Percentiles rank a stretch among this genome's conserved stretches.
These are phyloP conservation scores for Carollia perspicillata DNA, from an alignment of 2,113 vertebrate species.

Conservation along the genomic window DNA sequence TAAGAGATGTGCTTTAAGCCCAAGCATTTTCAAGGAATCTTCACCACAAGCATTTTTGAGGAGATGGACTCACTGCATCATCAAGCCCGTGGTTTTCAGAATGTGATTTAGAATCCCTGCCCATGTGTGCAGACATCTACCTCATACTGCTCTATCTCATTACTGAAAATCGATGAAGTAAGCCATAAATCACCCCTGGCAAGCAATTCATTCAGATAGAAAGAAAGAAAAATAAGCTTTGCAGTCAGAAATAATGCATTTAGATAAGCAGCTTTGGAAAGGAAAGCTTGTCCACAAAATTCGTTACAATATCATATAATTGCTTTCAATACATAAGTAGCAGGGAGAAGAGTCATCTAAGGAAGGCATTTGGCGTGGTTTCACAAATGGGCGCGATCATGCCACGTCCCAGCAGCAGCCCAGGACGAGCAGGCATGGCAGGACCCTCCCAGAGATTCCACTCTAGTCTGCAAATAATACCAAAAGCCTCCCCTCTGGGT, in stretches of 20 bases:
- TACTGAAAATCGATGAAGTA: slow-evolving; percentile 61
- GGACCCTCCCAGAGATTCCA: background rate
- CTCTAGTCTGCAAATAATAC: background rate
- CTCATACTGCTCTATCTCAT: slow-evolving; percentile 55
- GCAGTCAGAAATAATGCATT: background rate
- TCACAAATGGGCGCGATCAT: background rate
- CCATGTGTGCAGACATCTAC: slow-evolving; percentile 32
- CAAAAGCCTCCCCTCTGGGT: background rate
- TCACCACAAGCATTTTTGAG: slow-evolving; percentile 45
- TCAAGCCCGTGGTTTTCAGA: slow-evolving; percentile 22
- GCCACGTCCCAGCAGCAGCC: background rate
- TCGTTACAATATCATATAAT: background rate
- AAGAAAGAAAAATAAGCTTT: slow-evolving; percentile 57
- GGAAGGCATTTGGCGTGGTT: background rate
- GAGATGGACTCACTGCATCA: slow-evolving; percentile 25
- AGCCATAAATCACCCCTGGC: slow-evolving; percentile 37
- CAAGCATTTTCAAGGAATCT: slow-evolving; percentile 54
- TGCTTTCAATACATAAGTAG: background rate
- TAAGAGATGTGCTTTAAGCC: slow-evolving; percentile 25
- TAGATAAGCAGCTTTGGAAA: background rate
- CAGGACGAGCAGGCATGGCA: background rate
- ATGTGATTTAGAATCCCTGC: slow-evolving; percentile 49
- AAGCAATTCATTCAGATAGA: slow-evolving; percentile 35
- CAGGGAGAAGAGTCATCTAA: background rate
- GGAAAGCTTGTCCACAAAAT: slow-evolving; percentile 23